Percentiles rank a stretch among this genome's conserved stretches.
Evolutionary conservation across 2,797 vertebrate genomes (phyloP).

Genomic region (Chlorospingus semifuscus): DNA sequence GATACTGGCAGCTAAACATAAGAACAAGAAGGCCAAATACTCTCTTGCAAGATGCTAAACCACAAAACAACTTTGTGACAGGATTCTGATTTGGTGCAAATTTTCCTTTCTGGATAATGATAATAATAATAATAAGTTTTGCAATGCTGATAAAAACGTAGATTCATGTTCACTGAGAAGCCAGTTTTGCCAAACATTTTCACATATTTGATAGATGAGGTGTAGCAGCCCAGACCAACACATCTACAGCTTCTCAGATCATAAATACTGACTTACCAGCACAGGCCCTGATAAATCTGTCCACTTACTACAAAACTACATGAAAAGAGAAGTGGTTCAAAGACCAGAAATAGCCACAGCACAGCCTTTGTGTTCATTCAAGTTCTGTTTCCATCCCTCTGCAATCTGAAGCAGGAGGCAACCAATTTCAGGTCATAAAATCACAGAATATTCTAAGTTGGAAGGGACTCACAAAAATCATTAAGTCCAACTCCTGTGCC

Average conservation of each 20-base stretch:
- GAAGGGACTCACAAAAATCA: neutral
- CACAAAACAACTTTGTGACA: neutral
- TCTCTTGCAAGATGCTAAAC: neutral
- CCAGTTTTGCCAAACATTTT: neutral
- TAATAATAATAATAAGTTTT: neutral
- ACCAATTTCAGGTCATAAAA: neutral
- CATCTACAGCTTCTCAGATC: neutral
- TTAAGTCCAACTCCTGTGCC: neutral
- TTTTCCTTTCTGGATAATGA: neutral
- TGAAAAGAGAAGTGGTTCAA: neutral
- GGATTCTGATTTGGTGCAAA: neutral
- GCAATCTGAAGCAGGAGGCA: neutral
- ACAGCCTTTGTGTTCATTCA: fast-evolving
- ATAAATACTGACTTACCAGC: neutral
- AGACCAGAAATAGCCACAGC: neutral
- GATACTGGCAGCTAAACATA: neutral
- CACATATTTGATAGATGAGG: neutral
- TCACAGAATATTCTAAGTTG: neutral
- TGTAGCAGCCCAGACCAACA: neutral
- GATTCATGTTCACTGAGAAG: neutral
- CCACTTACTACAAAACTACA: neutral
- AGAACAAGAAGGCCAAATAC: neutral
- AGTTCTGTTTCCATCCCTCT: neutral
- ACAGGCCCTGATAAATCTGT: neutral
- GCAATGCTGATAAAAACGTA: neutral